Conservation (phyloP, 2,888 invertebrate genomes). For the Amphipyra berbera region DNA sequence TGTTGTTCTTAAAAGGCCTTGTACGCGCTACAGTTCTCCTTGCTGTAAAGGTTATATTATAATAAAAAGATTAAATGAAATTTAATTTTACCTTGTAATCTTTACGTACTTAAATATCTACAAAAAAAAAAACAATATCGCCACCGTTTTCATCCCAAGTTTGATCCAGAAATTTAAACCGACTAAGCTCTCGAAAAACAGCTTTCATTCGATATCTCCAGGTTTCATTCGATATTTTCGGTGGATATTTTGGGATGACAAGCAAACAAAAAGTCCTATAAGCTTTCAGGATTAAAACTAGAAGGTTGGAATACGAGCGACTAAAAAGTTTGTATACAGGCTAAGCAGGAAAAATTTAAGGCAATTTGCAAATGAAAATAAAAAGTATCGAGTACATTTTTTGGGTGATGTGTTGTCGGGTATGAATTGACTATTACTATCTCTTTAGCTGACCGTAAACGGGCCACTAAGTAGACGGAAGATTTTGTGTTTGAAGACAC, state of each 20-base stretch:
- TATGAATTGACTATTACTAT: too few relatives aligned
- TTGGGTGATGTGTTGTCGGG: not conserved
- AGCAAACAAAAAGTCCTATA: slow-evolving; percentile 14
- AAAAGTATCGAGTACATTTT: not conserved
- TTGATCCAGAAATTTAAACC: slow-evolving; percentile 15
- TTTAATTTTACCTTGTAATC: too few relatives aligned
- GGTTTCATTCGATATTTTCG: slow-evolving; percentile 13
- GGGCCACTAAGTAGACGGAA: too few relatives aligned
- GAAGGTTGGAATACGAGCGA: slow-evolving; percentile 8
- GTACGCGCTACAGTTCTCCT: too few relatives aligned
- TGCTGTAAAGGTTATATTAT: too few relatives aligned
- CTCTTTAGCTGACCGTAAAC: too few relatives aligned
- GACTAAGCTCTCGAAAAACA: slow-evolving; percentile 14
- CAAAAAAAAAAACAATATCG: slow-evolving; percentile 12
- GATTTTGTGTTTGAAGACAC: too few relatives aligned
- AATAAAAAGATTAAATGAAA: too few relatives aligned
- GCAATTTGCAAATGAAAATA: not conserved
- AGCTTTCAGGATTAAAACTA: slow-evolving; percentile 15
- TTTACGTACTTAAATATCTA: slow-evolving; percentile 19
- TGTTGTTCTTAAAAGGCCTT: too few relatives aligned
- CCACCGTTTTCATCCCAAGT: not conserved
- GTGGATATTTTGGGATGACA: slow-evolving; percentile 13
- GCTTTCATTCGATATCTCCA: slow-evolving; percentile 3
- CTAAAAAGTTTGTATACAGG: not conserved
- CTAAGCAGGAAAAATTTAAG: not conserved